phyloP scores from a whole-genome alignment of 1,140 invertebrate species.

The Drosophila baimaii region DNA sequence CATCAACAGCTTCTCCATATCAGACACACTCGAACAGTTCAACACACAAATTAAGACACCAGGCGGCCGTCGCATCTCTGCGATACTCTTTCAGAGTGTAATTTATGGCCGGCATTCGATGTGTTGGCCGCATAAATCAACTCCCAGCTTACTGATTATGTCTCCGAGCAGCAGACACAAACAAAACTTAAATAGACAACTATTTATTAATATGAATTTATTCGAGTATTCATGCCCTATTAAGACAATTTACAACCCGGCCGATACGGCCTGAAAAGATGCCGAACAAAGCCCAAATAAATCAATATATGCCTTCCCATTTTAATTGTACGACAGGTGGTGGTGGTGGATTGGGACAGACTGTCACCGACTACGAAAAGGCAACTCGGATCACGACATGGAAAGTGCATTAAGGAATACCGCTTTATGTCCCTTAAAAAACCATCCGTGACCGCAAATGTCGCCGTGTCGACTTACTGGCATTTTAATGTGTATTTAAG shows the following conservation, averaged over 20 bases:
- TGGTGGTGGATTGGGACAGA: background rate
- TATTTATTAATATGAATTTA: conserved; percentile 26
- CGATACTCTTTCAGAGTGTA: conserved; percentile 7
- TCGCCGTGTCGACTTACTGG: conserved; percentile 26
- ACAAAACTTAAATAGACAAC: conserved; percentile 25
- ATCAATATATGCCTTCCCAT: conserved; percentile 63
- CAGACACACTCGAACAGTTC: conserved; percentile 11
- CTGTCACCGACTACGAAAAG: conserved; percentile 4
- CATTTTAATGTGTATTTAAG: conserved; percentile 62
- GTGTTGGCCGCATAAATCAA: conserved; percentile 20
- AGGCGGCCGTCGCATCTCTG: background rate
- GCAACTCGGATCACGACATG: conserved; percentile 41
- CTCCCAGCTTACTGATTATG: conserved; percentile 15
- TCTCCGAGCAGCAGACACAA: conserved; percentile 18
- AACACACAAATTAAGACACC: conserved; percentile 21
- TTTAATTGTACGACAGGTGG: conserved; percentile 64
- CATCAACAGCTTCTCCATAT: conserved; percentile 4
- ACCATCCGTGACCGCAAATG: conserved; percentile 33
- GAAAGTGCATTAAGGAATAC: conserved; percentile 67
- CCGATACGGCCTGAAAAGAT: conserved; percentile 6
- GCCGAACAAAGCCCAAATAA: conserved; percentile 49
- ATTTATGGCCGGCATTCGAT: conserved; percentile 15
- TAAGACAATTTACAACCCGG: conserved; percentile 15
- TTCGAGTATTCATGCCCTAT: conserved; percentile 18
- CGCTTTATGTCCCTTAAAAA: conserved; percentile 37